Evolutionary conservation across 2,888 invertebrate genomes (phyloP), one percentile per base, ranked within the genome.

Genomic region (Cistogaster globosa): DNA sequence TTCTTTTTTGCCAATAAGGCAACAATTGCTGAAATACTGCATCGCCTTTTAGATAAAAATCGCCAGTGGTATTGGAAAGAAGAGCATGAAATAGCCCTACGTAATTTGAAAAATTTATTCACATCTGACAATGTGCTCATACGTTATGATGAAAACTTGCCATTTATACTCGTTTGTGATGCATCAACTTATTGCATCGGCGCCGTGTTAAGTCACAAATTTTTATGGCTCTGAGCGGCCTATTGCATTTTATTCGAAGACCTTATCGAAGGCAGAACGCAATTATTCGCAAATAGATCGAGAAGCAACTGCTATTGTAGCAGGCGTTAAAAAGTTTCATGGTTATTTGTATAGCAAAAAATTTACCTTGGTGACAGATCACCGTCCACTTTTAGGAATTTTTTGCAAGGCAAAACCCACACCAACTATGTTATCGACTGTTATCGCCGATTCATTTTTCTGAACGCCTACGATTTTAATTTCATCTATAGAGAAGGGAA

Each of bases 141-240:
- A 3, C 76, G 71, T n/a, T 82, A 75, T 53, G 53, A 83, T 83
- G 72, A 57, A 60, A 72, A 71, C 16, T 42, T 85, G 32, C 83
- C 86, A 12, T 42, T 87, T 5, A n/a, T 80, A 12, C 85, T 86
- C 4, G 69, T 78, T 6, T 87, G 86, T 45, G 86, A 88, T 55
- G 86, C 85, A 20, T 86, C 85, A 11, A 84, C 86, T n/a, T 87
- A 86, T 78, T 85, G 86, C 14, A 57, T 86, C 12, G 86, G 84
- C 3, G 85, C 74, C 12, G 79, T 86, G 6, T 74, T 83, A 22
- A 68, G 71, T 48, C 86, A 86, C 38, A 48, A 22, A 12, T 55
- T 83, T 45, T 8, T 68, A 84, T 53, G 77, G 77, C 22, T 55
- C 48, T 48, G 76, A 76, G 57, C 48, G 38, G 22, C 51, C 60